phyloP scores from a whole-genome alignment of 2,888 invertebrate genomes.

The Hirtodrosophila duncani region DNA sequence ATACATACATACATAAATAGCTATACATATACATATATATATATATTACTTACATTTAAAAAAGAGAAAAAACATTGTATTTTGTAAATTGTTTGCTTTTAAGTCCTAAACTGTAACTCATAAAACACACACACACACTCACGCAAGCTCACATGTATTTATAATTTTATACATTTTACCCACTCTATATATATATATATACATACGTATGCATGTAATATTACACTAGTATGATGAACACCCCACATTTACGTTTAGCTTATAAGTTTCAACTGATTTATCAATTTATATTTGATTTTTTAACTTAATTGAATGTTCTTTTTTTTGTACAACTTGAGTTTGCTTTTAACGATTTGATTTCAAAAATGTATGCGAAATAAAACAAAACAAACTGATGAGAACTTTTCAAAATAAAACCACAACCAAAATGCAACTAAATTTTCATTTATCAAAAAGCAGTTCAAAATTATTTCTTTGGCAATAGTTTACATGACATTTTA shows the following conservation, averaged over 20 bases:
- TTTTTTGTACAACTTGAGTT: too few relatives aligned
- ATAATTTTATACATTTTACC: constrained; percentile 39
- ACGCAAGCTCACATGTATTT: constrained; percentile 55
- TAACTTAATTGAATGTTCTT: too few relatives aligned
- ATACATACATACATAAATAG: constrained; percentile 13
- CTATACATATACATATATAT: constrained; percentile 14
- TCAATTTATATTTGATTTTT: constrained; percentile 2
- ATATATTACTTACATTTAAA: constrained; percentile 29
- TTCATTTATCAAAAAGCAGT: too few relatives aligned
- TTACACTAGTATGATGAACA: neutral
- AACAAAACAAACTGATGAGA: neutral
- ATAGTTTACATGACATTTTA: too few relatives aligned
- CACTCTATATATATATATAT: constrained; percentile 31
- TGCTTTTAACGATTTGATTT: too few relatives aligned
- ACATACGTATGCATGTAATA: constrained; percentile 2
- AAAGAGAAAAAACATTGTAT: too few relatives aligned
- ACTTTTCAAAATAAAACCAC: too few relatives aligned
- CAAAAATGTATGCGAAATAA: neutral
- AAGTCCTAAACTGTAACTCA: constrained; percentile 47
- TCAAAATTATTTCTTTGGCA: too few relatives aligned
- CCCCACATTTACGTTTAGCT: neutral
- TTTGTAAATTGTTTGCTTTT: constrained; percentile 59
- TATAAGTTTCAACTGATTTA: constrained; percentile 7
- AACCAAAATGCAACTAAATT: too few relatives aligned
- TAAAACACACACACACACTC: constrained; percentile 13